Conservation (phyloP, 2,888 invertebrate genomes). For the Andrena praecox region DNA sequence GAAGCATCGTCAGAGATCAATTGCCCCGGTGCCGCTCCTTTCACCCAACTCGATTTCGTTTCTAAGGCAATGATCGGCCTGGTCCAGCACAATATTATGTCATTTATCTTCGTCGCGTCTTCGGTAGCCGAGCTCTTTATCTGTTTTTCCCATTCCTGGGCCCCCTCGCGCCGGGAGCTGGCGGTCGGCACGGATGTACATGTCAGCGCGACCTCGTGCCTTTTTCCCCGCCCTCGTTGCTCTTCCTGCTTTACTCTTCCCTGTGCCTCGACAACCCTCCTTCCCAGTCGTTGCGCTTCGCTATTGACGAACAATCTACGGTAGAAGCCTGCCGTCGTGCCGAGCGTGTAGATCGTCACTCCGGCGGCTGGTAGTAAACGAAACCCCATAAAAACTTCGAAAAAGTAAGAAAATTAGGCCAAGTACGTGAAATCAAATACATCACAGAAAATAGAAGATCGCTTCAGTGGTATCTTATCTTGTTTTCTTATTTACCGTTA, state of each 20-base stretch:
- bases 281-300: slow-evolving; percentile 33
- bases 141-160: slow-evolving; percentile 68
- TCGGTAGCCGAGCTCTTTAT: slow-evolving; percentile 64
- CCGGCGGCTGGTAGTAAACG: neutral
- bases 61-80: slow-evolving; percentile 79
- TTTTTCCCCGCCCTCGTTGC: slow-evolving; percentile 35
- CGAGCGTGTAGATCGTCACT: slow-evolving; percentile 43
- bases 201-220: slow-evolving; percentile 52
- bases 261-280: slow-evolving; percentile 8
- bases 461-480: too few species aligned
- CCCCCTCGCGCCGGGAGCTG: slow-evolving; percentile 55
- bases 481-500: too few species aligned
- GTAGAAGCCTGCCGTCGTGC: slow-evolving; percentile 57
- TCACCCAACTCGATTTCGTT: slow-evolving; percentile 80
- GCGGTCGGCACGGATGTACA: slow-evolving; percentile 68
- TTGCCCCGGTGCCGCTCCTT: slow-evolving; percentile 74
- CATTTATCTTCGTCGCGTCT: slow-evolving; percentile 82
- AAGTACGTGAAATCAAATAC: too few species aligned
- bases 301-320: slow-evolving; percentile 51
- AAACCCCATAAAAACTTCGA: too few species aligned
- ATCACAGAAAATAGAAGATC: too few species aligned
- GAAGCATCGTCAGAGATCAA: slow-evolving; percentile 79
- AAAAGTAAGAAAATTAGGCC: too few species aligned
- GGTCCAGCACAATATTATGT: slow-evolving; percentile 82
- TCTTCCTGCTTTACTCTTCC: slow-evolving; percentile 10